Conservation (phyloP, 2,797 vertebrate species). For the Eulemur rubriventer region DNA sequence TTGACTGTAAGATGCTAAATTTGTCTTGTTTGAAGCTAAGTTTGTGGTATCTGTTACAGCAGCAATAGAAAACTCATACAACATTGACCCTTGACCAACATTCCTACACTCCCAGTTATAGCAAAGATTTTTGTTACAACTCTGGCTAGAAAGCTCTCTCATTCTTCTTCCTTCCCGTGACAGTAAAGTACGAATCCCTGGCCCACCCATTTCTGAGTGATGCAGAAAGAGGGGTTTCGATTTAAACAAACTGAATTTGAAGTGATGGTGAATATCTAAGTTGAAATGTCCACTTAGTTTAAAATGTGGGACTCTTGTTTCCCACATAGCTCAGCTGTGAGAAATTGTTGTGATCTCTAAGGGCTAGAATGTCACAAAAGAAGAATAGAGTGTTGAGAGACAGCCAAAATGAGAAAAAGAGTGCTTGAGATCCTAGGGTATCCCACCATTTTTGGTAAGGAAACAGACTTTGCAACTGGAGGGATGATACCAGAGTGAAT, state of each 20-base stretch:
- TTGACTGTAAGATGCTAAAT: neutral
- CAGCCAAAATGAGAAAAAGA: slow-evolving; percentile 32
- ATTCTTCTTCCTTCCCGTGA: neutral
- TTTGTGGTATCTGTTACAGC: slow-evolving; percentile 8
- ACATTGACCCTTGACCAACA: neutral
- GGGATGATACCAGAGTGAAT: slow-evolving; percentile 38
- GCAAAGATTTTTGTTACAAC: slow-evolving; percentile 42
- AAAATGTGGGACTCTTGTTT: slow-evolving; percentile 49
- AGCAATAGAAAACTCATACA: neutral
- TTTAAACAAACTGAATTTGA: slow-evolving; percentile 54
- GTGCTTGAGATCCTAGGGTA: slow-evolving; percentile 12
- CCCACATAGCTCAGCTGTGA: neutral
- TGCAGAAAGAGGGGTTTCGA: neutral
- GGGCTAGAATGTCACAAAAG: neutral
- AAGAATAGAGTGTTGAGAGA: slow-evolving; percentile 32
- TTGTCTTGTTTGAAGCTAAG: neutral
- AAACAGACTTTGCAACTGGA: slow-evolving; percentile 44
- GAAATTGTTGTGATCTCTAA: slow-evolving; percentile 16
- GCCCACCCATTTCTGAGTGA: neutral
- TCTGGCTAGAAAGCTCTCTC: neutral
- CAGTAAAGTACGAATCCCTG: slow-evolving; percentile 36
- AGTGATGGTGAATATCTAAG: slow-evolving; percentile 7
- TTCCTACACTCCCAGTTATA: slow-evolving; percentile 14
- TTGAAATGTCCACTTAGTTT: slow-evolving; percentile 51
- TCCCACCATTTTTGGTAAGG: neutral